phyloP scores from a whole-genome alignment of 2,888 invertebrate genomes.

The Maniola hyperantus region DNA sequence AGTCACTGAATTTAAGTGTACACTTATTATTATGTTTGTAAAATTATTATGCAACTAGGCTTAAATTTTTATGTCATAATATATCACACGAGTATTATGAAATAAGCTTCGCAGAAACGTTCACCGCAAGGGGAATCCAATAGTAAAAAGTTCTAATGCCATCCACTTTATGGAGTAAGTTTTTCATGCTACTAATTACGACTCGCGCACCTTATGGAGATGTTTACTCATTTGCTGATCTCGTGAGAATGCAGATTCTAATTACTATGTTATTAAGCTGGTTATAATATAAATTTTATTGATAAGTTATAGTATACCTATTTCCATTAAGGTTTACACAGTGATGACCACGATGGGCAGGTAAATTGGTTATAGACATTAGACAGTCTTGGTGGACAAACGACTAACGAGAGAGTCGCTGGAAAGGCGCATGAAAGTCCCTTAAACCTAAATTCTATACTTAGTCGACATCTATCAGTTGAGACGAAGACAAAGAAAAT shows the following conservation, averaged over 20 bases:
- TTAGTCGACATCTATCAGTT: too few relatives aligned
- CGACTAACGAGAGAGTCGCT: too few relatives aligned
- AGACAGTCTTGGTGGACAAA: too few relatives aligned
- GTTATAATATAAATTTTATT: slow-evolving; percentile 18
- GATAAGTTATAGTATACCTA: background rate
- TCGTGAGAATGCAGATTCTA: slow-evolving; percentile 61
- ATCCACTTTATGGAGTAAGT: slow-evolving; percentile 60
- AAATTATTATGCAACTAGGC: background rate
- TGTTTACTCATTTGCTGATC: slow-evolving; percentile 51
- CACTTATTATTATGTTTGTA: too few relatives aligned
- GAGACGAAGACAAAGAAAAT: too few relatives aligned
- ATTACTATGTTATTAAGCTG: slow-evolving; percentile 67
- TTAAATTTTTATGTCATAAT: slow-evolving; percentile 5
- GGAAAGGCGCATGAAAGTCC: too few relatives aligned
- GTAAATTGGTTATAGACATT: too few relatives aligned
- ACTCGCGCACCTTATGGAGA: slow-evolving; percentile 62
- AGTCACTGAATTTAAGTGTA: too few relatives aligned
- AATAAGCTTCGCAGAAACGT: slow-evolving; percentile 60
- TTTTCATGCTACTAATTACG: slow-evolving; percentile 58
- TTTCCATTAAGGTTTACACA: too few relatives aligned
- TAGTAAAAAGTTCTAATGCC: slow-evolving; percentile 57
- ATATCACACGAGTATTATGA: slow-evolving; percentile 51
- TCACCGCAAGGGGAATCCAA: slow-evolving; percentile 50
- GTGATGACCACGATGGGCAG: too few relatives aligned
- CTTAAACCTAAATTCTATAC: too few relatives aligned